phyloP scores from a whole-genome alignment of 2,888 invertebrate genomes.

The Xestia sexstrigata region DNA sequence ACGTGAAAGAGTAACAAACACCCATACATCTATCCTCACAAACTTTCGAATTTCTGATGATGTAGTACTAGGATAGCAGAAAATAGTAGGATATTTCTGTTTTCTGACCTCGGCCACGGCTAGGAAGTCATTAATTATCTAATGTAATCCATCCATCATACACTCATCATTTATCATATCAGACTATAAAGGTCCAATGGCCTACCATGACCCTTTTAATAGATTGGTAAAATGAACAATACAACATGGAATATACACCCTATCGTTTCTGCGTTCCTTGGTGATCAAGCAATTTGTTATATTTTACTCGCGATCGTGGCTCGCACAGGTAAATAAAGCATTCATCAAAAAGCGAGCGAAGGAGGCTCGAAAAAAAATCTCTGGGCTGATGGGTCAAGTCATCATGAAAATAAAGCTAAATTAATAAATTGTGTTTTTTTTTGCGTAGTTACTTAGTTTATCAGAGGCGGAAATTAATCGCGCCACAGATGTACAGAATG shows the following conservation, averaged over 20 bases:
- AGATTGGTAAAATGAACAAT: constrained; percentile 6
- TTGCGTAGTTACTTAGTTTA: background rate
- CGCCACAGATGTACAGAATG: background rate
- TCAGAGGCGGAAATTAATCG: too few species aligned
- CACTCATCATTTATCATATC: constrained; percentile 24
- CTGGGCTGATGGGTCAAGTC: too few species aligned
- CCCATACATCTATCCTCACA: background rate
- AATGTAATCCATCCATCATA: constrained; percentile 28
- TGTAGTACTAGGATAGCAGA: background rate
- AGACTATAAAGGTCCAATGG: background rate
- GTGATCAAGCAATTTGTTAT: too few species aligned
- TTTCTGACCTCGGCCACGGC: background rate
- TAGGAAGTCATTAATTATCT: background rate
- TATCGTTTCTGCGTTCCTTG: constrained; percentile 6
- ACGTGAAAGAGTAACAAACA: background rate
- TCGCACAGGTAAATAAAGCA: too few species aligned
- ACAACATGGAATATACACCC: background rate
- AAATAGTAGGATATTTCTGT: background rate
- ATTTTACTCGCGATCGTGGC: too few species aligned
- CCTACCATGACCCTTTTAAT: constrained; percentile 3
- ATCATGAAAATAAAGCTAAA: too few species aligned
- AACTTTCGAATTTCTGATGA: background rate
- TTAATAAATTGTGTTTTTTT: too few species aligned
- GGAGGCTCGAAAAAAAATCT: too few species aligned
- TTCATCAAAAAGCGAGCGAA: too few species aligned